These are phyloP conservation scores for Metellina segmentata DNA, from an alignment of 2,888 invertebrate species.

Conservation along the genomic window DNA sequence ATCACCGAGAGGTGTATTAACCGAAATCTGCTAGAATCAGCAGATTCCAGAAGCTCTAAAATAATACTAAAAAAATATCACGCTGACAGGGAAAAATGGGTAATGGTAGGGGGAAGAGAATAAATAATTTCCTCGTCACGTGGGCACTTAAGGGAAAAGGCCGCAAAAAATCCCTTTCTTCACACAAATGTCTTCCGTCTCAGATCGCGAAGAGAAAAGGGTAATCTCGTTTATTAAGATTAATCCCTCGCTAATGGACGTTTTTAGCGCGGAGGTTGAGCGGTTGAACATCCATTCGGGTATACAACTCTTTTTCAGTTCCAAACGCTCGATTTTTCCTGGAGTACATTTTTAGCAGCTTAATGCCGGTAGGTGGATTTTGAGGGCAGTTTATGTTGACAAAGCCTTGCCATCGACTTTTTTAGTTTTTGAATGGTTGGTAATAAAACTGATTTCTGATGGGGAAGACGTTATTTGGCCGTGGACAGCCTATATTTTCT, in stretches of 20 bases:
- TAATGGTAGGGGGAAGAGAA: background rate
- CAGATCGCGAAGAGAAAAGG: slow-evolving; percentile 18
- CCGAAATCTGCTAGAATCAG: background rate
- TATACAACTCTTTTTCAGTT: background rate
- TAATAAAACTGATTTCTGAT: too few relatives aligned
- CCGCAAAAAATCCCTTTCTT: slow-evolving; percentile 27
- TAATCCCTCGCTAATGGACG: slow-evolving; percentile 57
- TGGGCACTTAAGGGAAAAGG: slow-evolving; percentile 39
- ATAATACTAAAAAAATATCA: background rate
- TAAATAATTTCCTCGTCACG: slow-evolving; percentile 35
- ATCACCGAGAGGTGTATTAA: background rate
- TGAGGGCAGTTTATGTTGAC: background rate
- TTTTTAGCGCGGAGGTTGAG: slow-evolving; percentile 38
- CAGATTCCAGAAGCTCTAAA: background rate
- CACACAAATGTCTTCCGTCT: slow-evolving; percentile 31
- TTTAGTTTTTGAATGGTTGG: too few relatives aligned
- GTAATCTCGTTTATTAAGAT: slow-evolving; percentile 64
- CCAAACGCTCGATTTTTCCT: background rate
- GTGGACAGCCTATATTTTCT: too few relatives aligned
- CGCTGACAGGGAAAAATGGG: slow-evolving; percentile 21
- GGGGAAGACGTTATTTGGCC: too few relatives aligned
- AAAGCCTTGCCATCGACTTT: too few relatives aligned
- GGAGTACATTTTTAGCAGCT: background rate
- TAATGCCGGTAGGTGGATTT: background rate
- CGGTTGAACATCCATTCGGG: background rate